Percentiles rank a stretch among this genome's conserved stretches.
These are phyloP conservation scores for Leptodactylus fallax DNA, from an alignment of 2,797 vertebrate species.

Conservation along the genomic window DNA sequence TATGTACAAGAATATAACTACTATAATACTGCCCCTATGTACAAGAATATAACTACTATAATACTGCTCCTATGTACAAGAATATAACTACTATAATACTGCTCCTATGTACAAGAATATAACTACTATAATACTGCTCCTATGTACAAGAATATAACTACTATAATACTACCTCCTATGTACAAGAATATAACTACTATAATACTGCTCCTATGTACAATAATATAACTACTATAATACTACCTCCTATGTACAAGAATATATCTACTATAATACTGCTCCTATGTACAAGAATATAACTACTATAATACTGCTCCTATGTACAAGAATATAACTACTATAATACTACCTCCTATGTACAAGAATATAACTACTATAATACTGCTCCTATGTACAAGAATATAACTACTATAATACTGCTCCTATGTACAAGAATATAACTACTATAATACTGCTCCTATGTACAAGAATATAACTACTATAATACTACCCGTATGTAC, in stretches of 20 bases:
- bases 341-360: not conserved
- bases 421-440: constrained; percentile 3
- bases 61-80: constrained; percentile 8
- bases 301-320: constrained; percentile 4
- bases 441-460: constrained; percentile 13
- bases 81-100: constrained; percentile 10
- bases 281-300: not conserved
- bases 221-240: too few species aligned
- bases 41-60: not conserved
- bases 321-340: not conserved
- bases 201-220: too few species aligned
- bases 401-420: constrained; percentile 21
- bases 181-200: not conserved
- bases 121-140: not conserved
- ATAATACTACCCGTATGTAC: not conserved
- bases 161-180: not conserved
- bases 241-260: not conserved
- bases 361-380: constrained; percentile 16
- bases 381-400: not conserved
- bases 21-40: too few species aligned
- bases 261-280: not conserved
- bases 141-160: not conserved
- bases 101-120: constrained; percentile 7
- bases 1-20: too few species aligned
- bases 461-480: constrained; percentile 1